Conservation (phyloP, 2,888 invertebrate species). For the Scaptomyza parva region DNA sequence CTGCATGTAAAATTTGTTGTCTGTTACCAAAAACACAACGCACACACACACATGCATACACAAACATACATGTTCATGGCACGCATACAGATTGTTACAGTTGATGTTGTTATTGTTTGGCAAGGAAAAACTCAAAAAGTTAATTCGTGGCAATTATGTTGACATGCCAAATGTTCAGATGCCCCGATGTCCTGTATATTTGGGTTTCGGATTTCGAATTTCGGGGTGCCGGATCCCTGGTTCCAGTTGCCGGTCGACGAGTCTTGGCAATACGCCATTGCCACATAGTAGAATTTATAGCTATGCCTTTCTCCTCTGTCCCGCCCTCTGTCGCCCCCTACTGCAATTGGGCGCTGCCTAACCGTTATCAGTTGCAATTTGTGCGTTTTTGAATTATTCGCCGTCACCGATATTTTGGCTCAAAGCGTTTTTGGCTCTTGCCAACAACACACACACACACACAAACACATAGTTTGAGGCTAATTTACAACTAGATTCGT, state of each 20-base stretch:
- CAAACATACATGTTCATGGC: conserved; percentile 10
- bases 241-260: neutral
- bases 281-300: conserved; percentile 6
- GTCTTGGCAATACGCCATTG: conserved; percentile 57
- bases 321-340: too few species aligned
- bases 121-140: conserved; percentile 65
- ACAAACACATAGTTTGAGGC: conserved; percentile 2
- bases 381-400: conserved; percentile 50
- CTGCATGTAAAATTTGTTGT: conserved; percentile 42
- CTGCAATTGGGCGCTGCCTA: neutral
- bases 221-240: conserved; percentile 16
- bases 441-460: too few species aligned
- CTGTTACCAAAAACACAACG: conserved; percentile 15
- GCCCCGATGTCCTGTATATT: conserved; percentile 10
- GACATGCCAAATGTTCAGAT: conserved; percentile 73
- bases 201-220: too few species aligned
- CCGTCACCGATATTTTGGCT: conserved; percentile 22
- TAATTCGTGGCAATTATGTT: conserved; percentile 77
- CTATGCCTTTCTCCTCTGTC: too few species aligned
- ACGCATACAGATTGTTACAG: conserved; percentile 15
- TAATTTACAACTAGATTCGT: conserved; percentile 30
- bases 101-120: conserved; percentile 29
- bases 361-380: conserved; percentile 14
- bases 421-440: conserved; percentile 35
- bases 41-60: conserved; percentile 21